phyloP scores from a whole-genome alignment of 2,888 invertebrate genomes.

The Troilus luridus region DNA sequence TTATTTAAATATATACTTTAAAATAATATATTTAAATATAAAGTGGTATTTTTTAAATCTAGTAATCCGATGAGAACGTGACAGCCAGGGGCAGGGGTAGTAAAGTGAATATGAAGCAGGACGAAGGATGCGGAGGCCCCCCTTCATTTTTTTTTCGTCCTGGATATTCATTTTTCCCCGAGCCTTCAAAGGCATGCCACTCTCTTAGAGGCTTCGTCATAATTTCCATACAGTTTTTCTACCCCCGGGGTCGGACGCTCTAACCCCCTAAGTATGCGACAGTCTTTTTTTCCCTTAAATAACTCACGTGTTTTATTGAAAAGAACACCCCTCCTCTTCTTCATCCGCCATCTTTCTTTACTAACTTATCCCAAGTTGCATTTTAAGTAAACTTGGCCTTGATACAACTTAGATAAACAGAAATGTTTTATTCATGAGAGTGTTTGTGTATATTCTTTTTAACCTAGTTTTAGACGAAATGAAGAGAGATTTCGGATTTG shows the following conservation, averaged over 20 bases:
- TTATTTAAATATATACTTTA: too few relatives aligned
- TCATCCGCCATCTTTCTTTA: neutral
- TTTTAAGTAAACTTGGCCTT: neutral
- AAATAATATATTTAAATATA: neutral
- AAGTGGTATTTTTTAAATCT: neutral
- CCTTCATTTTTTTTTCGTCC: neutral
- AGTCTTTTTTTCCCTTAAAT: conserved; percentile 22
- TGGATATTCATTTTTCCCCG: neutral
- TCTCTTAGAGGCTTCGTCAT: neutral
- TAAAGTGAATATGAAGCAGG: neutral
- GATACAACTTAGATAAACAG: neutral
- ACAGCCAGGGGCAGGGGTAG: neutral
- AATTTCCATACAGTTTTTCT: conserved; percentile 38
- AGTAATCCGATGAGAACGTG: neutral
- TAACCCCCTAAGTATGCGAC: neutral
- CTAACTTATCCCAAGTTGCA: neutral
- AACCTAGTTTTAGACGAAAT: neutral
- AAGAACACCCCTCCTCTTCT: neutral
- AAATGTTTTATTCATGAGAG: neutral
- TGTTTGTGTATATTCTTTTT: neutral
- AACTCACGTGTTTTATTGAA: conserved; percentile 40
- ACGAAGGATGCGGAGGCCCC: neutral
- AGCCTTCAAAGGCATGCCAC: conserved; percentile 32
- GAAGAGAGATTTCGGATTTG: too few relatives aligned
- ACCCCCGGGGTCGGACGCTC: neutral